A percentile compares a stretch with the other conserved stretches of the same genome.
Conservation (phyloP, 2,888 invertebrate genomes). For the Macrophya annulata region DNA sequence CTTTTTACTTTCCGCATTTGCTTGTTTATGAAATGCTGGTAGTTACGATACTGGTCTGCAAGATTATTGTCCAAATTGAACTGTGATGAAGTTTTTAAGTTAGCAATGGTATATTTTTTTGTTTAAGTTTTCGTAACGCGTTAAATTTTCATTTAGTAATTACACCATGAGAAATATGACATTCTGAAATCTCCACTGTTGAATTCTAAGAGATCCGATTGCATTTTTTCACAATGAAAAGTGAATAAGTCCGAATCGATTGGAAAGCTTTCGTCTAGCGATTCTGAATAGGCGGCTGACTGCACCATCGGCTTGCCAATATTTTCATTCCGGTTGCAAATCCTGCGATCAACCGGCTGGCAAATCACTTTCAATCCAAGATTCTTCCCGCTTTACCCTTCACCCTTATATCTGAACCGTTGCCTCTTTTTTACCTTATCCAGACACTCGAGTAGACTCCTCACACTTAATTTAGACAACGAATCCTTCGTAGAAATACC, state of each 20-base stretch:
- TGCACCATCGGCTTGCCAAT: constrained; percentile 53
- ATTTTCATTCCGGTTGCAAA: constrained; percentile 59
- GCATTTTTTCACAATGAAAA: constrained; percentile 47
- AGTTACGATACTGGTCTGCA: not conserved
- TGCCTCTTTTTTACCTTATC: constrained; percentile 8
- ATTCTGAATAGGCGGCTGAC: constrained; percentile 35
- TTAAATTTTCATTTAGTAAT: constrained; percentile 15
- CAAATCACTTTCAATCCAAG: constrained; percentile 58
- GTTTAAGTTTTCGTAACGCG: not conserved
- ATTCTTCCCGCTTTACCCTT: constrained; percentile 2
- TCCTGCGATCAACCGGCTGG: constrained; percentile 53
- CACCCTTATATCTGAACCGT: constrained; percentile 8
- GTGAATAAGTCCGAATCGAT: constrained; percentile 47
- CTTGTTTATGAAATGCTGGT: not conserved
- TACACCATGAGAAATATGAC: constrained; percentile 9
- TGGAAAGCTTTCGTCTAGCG: constrained; percentile 46
- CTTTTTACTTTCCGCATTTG: not conserved
- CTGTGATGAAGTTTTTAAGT: not conserved
- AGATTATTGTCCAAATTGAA: not conserved
- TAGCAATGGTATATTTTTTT: not conserved
- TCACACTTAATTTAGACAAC: not conserved
- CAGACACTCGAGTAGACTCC: constrained; percentile 1
- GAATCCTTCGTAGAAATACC: not conserved
- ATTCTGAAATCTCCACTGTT: constrained; percentile 11
- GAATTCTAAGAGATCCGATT: constrained; percentile 6